Conservation (phyloP, 2,797 vertebrate genomes). For the Cryptoprocta ferox region DNA sequence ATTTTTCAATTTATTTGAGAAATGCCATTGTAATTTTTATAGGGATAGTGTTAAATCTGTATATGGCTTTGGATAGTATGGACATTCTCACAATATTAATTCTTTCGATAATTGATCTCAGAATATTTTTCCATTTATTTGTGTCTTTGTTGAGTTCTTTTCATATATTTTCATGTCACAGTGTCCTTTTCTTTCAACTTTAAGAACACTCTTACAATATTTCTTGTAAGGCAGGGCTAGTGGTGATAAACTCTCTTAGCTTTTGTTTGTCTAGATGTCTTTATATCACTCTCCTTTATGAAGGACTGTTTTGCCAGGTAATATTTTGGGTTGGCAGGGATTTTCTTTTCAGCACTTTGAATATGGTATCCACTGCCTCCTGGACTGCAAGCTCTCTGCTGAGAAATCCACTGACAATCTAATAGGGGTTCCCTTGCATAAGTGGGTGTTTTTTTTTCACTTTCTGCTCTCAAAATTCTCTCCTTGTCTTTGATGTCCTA, state of each 20-base stretch:
- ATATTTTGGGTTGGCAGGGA: not conserved
- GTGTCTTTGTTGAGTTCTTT: not conserved
- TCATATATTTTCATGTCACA: not conserved
- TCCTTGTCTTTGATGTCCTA: not conserved
- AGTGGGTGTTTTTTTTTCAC: not conserved
- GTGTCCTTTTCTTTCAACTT: not conserved
- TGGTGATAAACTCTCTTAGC: not conserved
- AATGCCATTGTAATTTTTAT: not conserved
- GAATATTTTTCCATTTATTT: not conserved
- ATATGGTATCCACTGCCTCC: not conserved
- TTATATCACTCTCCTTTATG: not conserved
- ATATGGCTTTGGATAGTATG: not conserved
- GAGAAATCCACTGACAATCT: not conserved
- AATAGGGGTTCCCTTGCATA: not conserved
- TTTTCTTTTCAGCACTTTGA: not conserved
- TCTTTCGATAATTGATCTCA: not conserved
- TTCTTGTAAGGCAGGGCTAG: not conserved
- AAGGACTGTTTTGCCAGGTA: not conserved
- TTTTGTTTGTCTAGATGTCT: not conserved
- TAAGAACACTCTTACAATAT: not conserved
- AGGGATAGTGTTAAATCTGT: not conserved
- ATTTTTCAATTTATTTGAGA: not conserved
- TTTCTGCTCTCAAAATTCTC: not conserved
- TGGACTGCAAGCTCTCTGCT: not conserved
- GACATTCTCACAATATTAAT: not conserved